Conservation (phyloP, 2,113 vertebrate genomes). For the Poeciliopsis occidentalis region DNA sequence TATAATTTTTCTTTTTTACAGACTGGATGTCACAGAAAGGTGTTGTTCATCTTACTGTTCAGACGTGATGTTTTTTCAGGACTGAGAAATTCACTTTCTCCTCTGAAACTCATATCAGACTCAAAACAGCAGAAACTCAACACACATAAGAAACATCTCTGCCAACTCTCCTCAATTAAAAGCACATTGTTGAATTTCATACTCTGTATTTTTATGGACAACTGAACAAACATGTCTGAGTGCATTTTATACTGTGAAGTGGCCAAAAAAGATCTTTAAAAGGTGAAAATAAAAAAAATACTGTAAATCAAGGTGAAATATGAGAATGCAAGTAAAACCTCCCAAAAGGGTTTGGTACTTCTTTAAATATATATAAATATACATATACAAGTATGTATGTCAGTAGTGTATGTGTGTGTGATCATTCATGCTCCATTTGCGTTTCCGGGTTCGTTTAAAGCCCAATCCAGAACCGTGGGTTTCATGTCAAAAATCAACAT, state of each 20-base stretch:
- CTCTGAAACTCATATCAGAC: background rate
- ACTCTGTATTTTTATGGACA: conserved; percentile 64
- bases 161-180: conserved; percentile 43
- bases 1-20: background rate
- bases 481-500: background rate
- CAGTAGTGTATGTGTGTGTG: conserved; percentile 64
- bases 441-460: conserved; percentile 59
- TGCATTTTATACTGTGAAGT: conserved; percentile 53
- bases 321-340: conserved; percentile 82
- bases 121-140: conserved; percentile 22
- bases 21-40: background rate
- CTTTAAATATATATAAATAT: conserved; percentile 32
- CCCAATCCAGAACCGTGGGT: conserved; percentile 46
- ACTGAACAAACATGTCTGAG: conserved; percentile 34
- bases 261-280: conserved; percentile 44
- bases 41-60: conserved; percentile 66
- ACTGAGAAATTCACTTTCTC: background rate
- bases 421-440: conserved; percentile 67
- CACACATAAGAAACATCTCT: conserved; percentile 25
- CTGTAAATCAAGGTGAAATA: conserved; percentile 54
- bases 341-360: conserved; percentile 40
- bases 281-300: background rate
- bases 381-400: too few species aligned
- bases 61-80: conserved; percentile 33
- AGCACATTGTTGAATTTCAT: conserved; percentile 68